phyloP scores from a whole-genome alignment of 2,888 invertebrate species.

The Drosophila putrida region DNA sequence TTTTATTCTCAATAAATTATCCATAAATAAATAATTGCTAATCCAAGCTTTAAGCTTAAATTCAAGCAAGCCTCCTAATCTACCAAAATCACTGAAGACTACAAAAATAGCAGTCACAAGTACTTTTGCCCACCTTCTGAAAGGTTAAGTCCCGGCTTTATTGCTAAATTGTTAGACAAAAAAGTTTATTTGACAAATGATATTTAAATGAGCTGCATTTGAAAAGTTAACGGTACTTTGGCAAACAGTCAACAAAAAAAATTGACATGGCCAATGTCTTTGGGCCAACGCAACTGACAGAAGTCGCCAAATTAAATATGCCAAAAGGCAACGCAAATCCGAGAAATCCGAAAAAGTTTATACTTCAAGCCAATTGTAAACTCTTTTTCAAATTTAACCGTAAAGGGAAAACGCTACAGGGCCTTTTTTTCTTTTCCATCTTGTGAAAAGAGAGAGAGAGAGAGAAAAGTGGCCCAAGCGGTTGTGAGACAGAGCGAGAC shows the following conservation, averaged over 20 bases:
- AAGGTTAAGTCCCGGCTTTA: conserved; percentile 7
- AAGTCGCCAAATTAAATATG: conserved; percentile 73
- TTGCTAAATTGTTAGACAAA: conserved; percentile 29
- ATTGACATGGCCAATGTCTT: conserved; percentile 63
- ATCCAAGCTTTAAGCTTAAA: neutral
- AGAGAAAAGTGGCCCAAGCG: neutral
- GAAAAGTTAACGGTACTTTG: conserved; percentile 63
- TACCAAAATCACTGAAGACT: neutral
- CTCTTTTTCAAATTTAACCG: conserved; percentile 47
- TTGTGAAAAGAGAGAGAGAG: neutral
- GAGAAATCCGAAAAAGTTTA: conserved; percentile 56
- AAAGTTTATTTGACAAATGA: conserved; percentile 69
- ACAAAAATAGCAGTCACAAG: neutral
- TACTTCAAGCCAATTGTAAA: conserved; percentile 50
- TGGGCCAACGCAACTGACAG: conserved; percentile 49
- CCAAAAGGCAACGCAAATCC: conserved; percentile 66
- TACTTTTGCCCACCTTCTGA: neutral
- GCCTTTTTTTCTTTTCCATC: conserved; percentile 9
- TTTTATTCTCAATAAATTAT: too few relatives aligned
- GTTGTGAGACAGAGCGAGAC: neutral
- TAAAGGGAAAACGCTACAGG: conserved; percentile 9
- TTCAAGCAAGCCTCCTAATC: neutral
- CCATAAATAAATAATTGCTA: too few relatives aligned
- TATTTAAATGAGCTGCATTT: conserved; percentile 79
- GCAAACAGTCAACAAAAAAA: conserved; percentile 39